A percentile compares a stretch with the other conserved stretches of the same genome.
These are phyloP conservation scores for Empis stercorea DNA, from an alignment of 2,888 invertebrate species.

Conservation along the genomic window DNA sequence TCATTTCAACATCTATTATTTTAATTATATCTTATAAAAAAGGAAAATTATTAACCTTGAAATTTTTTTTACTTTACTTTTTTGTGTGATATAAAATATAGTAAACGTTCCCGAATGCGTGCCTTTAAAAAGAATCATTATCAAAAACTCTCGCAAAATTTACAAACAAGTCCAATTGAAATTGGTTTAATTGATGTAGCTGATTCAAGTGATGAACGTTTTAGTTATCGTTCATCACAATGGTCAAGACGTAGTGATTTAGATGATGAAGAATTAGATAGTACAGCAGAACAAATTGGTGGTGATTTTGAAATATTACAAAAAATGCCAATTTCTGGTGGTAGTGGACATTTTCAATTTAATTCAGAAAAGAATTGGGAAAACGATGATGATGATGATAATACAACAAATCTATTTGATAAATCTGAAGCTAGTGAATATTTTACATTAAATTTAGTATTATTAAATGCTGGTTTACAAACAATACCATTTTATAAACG, in stretches of 20 bases:
- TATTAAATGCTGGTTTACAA: constrained; percentile 32
- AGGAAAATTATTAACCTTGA: too few relatives aligned
- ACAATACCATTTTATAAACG: constrained; percentile 39
- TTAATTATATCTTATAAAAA: too few relatives aligned
- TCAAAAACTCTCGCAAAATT: not conserved
- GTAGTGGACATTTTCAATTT: constrained; percentile 33
- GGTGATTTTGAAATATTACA: constrained; percentile 34
- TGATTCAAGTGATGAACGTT: constrained; percentile 31
- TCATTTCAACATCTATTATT: too few relatives aligned
- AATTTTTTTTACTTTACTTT: too few relatives aligned
- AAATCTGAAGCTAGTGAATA: constrained; percentile 29
- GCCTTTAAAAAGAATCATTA: not conserved
- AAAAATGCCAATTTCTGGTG: constrained; percentile 28
- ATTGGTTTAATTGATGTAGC: constrained; percentile 29
- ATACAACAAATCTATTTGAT: constrained; percentile 18
- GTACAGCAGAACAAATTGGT: constrained; percentile 26
- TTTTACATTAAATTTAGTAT: constrained; percentile 35
- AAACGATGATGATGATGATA: not conserved
- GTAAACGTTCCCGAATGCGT: not conserved
- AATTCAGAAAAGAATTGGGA: constrained; percentile 38
- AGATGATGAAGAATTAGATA: constrained; percentile 20
- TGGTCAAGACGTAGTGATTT: constrained; percentile 17
- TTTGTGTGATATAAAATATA: not conserved
- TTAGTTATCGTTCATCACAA: constrained; percentile 17
- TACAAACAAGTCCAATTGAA: not conserved